These are phyloP conservation scores for Polyodon spathula DNA, from an alignment of 2,113 vertebrate species.

Conservation along the genomic window DNA sequence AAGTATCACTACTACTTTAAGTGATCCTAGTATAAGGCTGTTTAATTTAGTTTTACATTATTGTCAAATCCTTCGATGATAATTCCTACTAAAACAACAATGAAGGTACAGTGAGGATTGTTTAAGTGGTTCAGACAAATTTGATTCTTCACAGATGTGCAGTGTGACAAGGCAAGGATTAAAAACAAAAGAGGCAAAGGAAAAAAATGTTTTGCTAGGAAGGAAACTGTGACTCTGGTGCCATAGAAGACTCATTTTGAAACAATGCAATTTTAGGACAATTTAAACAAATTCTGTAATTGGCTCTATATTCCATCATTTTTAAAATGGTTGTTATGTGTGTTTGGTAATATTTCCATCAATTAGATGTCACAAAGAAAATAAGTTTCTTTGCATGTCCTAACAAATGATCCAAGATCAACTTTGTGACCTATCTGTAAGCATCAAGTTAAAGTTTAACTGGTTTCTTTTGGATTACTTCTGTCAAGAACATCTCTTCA, in stretches of 20 bases:
- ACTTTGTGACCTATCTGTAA: neutral
- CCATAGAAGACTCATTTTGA: conserved; percentile 33
- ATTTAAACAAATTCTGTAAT: conserved; percentile 40
- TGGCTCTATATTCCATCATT: conserved; percentile 35
- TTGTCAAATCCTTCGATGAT: conserved; percentile 3
- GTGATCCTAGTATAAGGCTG: neutral
- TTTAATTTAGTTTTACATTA: conserved; percentile 3
- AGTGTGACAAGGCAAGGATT: conserved; percentile 29
- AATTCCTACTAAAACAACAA: conserved; percentile 24
- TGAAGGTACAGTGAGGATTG: conserved; percentile 23
- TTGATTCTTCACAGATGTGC: conserved; percentile 23
- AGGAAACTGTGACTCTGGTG: conserved; percentile 28
- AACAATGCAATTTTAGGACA: conserved; percentile 36
- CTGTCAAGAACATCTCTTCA: no score
- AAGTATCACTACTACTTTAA: no score
- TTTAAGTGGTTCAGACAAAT: conserved; percentile 22
- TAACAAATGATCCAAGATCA: neutral
- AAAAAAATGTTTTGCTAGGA: conserved; percentile 31
- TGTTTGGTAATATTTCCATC: conserved; percentile 35
- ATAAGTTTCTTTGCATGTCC: conserved; percentile 11
- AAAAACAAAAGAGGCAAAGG: conserved; percentile 22
- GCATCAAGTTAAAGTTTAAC: neutral
- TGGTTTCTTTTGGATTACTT: no score
- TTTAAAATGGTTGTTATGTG: conserved; percentile 34
- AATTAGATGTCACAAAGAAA: conserved; percentile 30